Base-by-base conservation (phyloP, 1,140 invertebrate genomes). In the Aphaenogaster ashmeadi region DNA sequence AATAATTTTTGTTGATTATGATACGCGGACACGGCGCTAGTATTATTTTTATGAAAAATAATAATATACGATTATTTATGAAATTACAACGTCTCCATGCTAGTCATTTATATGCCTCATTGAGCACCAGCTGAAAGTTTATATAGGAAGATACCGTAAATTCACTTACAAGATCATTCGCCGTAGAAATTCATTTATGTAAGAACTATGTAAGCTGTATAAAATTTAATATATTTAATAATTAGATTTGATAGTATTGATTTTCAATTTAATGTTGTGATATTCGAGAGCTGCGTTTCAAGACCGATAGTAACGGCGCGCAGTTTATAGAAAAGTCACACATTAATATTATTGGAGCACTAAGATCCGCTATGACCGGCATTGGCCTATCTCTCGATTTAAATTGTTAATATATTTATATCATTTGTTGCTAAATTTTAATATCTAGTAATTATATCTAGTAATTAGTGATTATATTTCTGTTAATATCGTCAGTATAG, bases 21-120 rank as follows among this genome's bases (percentile, higher is more conserved):
- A 67, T 44, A 21, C 4, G 38, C 5, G n/a, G n/a, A n/a, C n/a
- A 21, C 36, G 36, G 11, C n/a, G n/a, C 38, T 44, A 44, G 0
- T 66, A 66, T 41, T 41, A 67, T 41, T 67, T 9, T 44, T 44
- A 67, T 44, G 21, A 9, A 44, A 67, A 67, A 67, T 67, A 66
- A 15, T 64, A 66, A 44, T 67, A n/a, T 8, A 7, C 27, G 9
- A 66, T 67, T 44, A 67, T 67, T 67, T 44, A 67, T 67, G 38
- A 44, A 44, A n/a, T 41, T 67, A 67, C 38, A 67, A 67, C 38
- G n/a, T 41, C 38, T 67, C 1, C 33, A 13, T 67, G 3, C 11
- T 66, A 3, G 4, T 11, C 62, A 3, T 66, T 67, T 67, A 67
- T 44, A 67, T 21, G 64, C 64, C 9, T 67, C 64, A 67, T 13